Percentiles rank a stretch among this genome's conserved stretches.
phyloP scores from a whole-genome alignment of 2,797 vertebrate species.

The Cyclura pinguis region DNA sequence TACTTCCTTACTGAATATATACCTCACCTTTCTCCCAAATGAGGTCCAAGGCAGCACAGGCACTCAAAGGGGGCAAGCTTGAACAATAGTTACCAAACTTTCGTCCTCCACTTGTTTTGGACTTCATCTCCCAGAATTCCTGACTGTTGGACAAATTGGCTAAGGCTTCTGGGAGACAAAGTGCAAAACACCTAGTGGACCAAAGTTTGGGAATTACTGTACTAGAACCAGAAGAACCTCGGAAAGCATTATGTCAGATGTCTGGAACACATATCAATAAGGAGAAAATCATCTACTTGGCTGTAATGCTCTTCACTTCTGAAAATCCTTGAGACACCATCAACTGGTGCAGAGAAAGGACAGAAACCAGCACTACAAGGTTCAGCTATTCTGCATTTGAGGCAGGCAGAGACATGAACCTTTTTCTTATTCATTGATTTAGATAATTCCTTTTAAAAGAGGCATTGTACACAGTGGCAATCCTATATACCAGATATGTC shows the following conservation, averaged over 20 bases:
- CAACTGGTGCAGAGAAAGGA: not conserved
- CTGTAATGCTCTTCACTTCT: not conserved
- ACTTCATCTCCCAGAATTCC: no score
- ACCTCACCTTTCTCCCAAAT: no score
- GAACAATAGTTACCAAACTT: no score
- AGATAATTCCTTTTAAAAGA: no score
- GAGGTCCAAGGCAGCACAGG: no score
- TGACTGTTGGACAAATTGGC: no score
- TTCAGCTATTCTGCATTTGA: not conserved
- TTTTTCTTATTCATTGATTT: not conserved
- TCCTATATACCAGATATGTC: not conserved
- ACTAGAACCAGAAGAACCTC: not conserved
- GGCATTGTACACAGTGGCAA: not conserved
- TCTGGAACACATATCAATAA: not conserved
- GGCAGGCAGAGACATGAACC: not conserved
- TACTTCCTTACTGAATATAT: no score
- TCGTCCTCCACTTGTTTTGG: no score
- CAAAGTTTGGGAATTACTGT: no score
- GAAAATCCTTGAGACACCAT: not conserved
- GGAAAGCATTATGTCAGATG: not conserved
- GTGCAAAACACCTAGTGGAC: no score
- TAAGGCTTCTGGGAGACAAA: no score
- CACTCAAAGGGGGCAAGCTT: not conserved
- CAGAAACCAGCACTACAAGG: not conserved
- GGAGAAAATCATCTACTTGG: not conserved